Base-by-base conservation (phyloP, 1,140 invertebrate species). In the Drosophila trapezifrons region DNA sequence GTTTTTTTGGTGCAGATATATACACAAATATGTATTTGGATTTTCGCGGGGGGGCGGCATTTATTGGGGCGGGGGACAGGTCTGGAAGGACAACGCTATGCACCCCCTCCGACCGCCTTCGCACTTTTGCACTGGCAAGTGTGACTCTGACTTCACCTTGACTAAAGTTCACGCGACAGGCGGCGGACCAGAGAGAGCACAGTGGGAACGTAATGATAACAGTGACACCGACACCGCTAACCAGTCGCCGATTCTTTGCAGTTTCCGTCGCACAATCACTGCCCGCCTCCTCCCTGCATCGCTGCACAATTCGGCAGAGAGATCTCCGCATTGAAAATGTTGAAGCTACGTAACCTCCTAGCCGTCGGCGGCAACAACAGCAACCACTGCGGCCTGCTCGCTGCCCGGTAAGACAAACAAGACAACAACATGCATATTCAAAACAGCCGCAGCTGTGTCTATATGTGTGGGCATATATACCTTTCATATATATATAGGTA, bases 131-230 rank as follows among this genome's bases (percentile, higher is more conserved):
- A 43, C 35, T 13, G 22, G 22, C 25, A 35, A 29, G 42, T 73
- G 76, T 86, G 82, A 86, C 82, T 86, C 78, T 86, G 83, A 87
- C 83, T 86, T 86, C 82, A 86, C 82, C 82, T 86, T 86, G 82
- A 86, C 82, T 86, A 86, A 86, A 86, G 82, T 86, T 79, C 82
- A 87, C 70, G 57, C 51, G 65, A 47, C 58, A 64, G 22, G 32
- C 42, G 45, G 27, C 25, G 22, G 12, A 57, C 55, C 80, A 64
- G 65, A 70, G 77, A 77, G 70, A 57, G 58, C n/a, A 47, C 56
- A 43, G 18, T 37, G 25, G 45, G 52, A 27, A 60, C 20, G 47
- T 67, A 63, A 74, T 86, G 84, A 84, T 87, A 87, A 87, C 67
- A 65, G 70, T 47, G 56, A 60, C 45, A 74, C 38, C 70, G 72